phyloP scores from a whole-genome alignment of 2,113 vertebrate species.

The Oryzias javanicus region DNA sequence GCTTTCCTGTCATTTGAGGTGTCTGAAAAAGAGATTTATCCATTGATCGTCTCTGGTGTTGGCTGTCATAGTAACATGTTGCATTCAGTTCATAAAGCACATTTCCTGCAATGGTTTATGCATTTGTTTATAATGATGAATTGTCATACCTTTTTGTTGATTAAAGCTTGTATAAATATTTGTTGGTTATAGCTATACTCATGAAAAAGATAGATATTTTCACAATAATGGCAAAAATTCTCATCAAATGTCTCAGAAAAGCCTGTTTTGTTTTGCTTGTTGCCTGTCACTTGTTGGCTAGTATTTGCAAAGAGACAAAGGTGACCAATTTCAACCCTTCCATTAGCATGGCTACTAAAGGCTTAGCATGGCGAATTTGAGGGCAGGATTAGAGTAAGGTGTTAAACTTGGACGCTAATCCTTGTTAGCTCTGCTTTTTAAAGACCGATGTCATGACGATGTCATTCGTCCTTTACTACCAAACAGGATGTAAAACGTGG shows the following conservation, averaged over 20 bases:
- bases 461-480: conserved; percentile 27
- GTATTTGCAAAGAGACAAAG: conserved; percentile 34
- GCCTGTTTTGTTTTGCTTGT: not conserved
- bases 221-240: no score
- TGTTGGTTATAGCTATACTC: no score
- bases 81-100: no score
- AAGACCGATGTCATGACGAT: conserved; percentile 46
- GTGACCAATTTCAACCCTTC: conserved; percentile 24
- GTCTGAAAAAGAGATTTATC: no score
- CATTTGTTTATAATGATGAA: no score
- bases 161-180: no score
- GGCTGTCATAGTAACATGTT: no score
- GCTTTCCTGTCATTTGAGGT: no score
- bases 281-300: conserved; percentile 46
- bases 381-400: conserved; percentile 76
- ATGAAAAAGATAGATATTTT: no score
- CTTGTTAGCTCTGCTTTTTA: conserved; percentile 69
- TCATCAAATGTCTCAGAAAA: not conserved
- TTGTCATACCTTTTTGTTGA: no score
- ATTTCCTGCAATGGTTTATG: no score
- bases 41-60: no score
- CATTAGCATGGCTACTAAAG: conserved; percentile 61
- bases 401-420: conserved; percentile 81
- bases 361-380: conserved; percentile 65
- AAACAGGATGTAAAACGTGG: conserved; percentile 15